Percentiles rank a stretch among this genome's conserved stretches.
Evolutionary conservation across 1,140 invertebrate genomes (phyloP).

Genomic region (Asobara japonica): DNA sequence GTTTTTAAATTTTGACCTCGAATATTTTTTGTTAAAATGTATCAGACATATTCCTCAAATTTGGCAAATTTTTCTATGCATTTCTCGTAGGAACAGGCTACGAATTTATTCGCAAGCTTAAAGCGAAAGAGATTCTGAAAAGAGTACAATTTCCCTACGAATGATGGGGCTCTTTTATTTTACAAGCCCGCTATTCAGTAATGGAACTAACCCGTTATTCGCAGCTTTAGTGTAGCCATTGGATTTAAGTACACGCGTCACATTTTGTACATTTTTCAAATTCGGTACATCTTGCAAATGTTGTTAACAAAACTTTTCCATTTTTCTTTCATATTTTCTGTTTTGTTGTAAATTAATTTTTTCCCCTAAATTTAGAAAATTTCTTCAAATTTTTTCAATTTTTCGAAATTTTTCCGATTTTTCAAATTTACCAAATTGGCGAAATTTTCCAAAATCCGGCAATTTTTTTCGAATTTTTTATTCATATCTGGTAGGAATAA

Average conservation of each 20-base stretch:
- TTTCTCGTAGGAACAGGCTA: background rate
- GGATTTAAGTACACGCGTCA: conserved; percentile 1
- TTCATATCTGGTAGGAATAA: background rate
- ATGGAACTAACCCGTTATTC: background rate
- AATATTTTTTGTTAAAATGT: no score
- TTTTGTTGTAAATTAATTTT: no score
- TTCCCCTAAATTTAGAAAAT: no score
- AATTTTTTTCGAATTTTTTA: background rate
- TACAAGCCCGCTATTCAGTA: background rate
- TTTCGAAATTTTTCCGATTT: no score
- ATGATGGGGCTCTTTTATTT: background rate
- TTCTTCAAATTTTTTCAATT: no score
- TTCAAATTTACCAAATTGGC: no score
- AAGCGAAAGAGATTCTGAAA: background rate
- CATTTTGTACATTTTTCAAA: no score
- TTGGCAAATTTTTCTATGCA: background rate
- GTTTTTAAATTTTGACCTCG: no score
- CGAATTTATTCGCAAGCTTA: no score
- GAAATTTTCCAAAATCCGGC: background rate
- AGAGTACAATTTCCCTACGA: background rate
- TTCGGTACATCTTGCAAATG: no score
- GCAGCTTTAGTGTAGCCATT: background rate
- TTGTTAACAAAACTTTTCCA: no score
- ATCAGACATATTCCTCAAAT: background rate
- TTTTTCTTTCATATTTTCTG: no score